Evolutionary conservation across 53 echinoderm and acorn worm species (phyloP).

Genomic region (Zoroaster sp.): DNA sequence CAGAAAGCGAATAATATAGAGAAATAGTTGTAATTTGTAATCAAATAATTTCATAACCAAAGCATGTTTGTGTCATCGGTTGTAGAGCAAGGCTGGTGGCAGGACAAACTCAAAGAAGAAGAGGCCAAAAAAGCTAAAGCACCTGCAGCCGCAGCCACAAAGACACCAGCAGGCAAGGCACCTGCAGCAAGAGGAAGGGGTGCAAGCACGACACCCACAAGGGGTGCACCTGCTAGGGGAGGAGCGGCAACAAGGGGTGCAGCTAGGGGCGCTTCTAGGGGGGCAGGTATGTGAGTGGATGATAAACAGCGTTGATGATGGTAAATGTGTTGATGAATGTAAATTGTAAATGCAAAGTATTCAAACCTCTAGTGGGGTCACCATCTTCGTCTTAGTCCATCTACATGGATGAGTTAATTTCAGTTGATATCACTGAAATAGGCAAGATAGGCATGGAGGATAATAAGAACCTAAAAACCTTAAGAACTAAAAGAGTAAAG

Average conservation of each 20-base stretch:
- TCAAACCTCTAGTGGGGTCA: no score
- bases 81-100: slow-evolving; percentile 87
- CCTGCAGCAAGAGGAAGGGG: slow-evolving; percentile 57
- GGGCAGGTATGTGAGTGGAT: slow-evolving; percentile 27
- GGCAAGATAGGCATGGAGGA: no score
- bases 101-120: slow-evolving; percentile 75
- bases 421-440: no score
- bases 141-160: slow-evolving; percentile 37
- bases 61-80: neutral
- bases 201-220: slow-evolving; percentile 19
- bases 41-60: neutral
- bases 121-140: slow-evolving; percentile 59
- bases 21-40: neutral
- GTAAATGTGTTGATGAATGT: no score
- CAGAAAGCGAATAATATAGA: neutral
- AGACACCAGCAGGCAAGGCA: slow-evolving; percentile 48
- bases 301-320: no score
- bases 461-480: no score
- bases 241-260: slow-evolving; percentile 42
- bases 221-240: slow-evolving; percentile 48
- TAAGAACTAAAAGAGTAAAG: no score
- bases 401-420: no score
- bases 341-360: no score
- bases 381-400: no score
- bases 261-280: slow-evolving; percentile 58